phyloP scores from a whole-genome alignment of 2,113 vertebrate genomes.

The Dasyornis broadbenti region DNA sequence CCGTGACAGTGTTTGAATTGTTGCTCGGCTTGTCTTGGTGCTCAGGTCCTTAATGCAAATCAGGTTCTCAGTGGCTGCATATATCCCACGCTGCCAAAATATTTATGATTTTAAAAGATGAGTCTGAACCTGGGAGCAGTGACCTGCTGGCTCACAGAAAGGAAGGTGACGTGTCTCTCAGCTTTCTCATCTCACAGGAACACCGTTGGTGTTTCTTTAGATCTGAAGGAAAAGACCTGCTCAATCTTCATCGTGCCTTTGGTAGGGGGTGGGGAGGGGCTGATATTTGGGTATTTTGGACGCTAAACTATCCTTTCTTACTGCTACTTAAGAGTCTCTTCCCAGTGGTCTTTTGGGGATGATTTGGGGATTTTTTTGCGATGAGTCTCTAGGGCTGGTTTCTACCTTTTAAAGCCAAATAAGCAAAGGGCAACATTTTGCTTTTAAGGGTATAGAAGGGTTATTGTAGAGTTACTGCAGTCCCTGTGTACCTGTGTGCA shows the following conservation, averaged over 20 bases:
- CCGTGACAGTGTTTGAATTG: neutral
- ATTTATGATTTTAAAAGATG: neutral
- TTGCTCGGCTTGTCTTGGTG: neutral
- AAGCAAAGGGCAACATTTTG: neutral
- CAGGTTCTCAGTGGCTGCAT: neutral
- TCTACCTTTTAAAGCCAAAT: neutral
- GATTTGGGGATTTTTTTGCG: neutral
- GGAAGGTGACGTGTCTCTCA: neutral
- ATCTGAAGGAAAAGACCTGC: neutral
- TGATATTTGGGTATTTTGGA: neutral
- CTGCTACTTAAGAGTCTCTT: neutral
- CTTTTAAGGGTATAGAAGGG: neutral
- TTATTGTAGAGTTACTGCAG: neutral
- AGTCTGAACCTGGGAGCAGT: neutral
- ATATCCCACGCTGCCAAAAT: neutral
- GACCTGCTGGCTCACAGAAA: neutral
- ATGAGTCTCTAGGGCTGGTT: neutral
- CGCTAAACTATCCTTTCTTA: neutral
- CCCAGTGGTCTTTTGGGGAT: neutral
- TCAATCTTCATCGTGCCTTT: neutral
- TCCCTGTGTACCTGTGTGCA: neutral
- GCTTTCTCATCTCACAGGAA: neutral
- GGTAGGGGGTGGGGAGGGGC: too few relatives aligned
- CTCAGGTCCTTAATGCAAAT: neutral
- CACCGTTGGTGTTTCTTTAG: accelerated